A percentile compares a stretch with the other conserved stretches of the same genome.
Conservation (phyloP, 1,140 invertebrate genomes). For the Drosophila fuyamai region DNA sequence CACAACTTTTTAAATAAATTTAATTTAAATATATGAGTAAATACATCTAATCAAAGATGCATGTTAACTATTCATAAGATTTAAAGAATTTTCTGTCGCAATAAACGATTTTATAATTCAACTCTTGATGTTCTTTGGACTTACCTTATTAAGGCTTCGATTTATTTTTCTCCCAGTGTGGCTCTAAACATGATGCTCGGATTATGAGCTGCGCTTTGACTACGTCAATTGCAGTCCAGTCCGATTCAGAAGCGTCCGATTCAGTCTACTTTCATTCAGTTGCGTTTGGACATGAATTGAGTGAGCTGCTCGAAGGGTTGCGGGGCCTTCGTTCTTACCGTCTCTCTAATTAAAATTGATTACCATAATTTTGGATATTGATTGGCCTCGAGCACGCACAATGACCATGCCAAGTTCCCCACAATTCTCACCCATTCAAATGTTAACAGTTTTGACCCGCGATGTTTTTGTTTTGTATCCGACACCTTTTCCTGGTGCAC, state of each 20-base stretch:
- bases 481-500: slow-evolving; percentile 58
- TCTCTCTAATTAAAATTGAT: slow-evolving; percentile 80
- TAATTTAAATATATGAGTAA: no score
- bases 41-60: no score
- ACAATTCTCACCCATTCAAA: slow-evolving; percentile 42
- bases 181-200: slow-evolving; percentile 19
- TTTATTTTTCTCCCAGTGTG: not conserved
- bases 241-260: slow-evolving; percentile 18
- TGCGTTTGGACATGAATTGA: slow-evolving; percentile 34
- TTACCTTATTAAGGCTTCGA: no score
- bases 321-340: slow-evolving; percentile 2
- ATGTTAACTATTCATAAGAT: no score
- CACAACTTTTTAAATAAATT: no score
- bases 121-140: not conserved
- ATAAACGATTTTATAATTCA: no score
- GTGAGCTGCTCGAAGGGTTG: slow-evolving; percentile 43
- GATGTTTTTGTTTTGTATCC: slow-evolving; percentile 57
- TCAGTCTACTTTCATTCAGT: slow-evolving; percentile 10
- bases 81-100: no score
- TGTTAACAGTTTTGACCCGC: slow-evolving; percentile 67
- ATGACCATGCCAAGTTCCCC: slow-evolving; percentile 45
- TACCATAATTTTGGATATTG: slow-evolving; percentile 77
- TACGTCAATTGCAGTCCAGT: slow-evolving; percentile 67
- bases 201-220: slow-evolving; percentile 72
- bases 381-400: slow-evolving; percentile 66